Conservation (phyloP, 1,140 invertebrate species). For the Trissolcus basalis region DNA sequence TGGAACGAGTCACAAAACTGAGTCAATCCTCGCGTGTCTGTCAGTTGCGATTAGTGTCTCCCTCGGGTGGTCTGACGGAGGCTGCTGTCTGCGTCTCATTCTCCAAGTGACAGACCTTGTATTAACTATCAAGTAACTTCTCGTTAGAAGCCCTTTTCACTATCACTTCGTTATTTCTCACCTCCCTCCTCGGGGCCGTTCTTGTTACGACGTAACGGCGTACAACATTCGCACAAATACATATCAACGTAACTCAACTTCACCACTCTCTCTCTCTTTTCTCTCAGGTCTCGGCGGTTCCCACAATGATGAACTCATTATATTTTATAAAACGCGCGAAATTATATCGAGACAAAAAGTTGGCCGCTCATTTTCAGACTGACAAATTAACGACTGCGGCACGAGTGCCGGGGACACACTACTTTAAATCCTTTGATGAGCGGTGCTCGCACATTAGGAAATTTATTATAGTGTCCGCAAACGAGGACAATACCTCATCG, state of each 20-base stretch:
- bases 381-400: constrained; percentile 11
- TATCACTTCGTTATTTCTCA: constrained; percentile 53
- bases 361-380: not conserved
- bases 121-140: constrained; percentile 60
- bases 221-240: too few relatives aligned
- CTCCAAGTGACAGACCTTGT: constrained; percentile 51
- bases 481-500: constrained; percentile 56
- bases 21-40: constrained; percentile 46
- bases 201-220: constrained; percentile 19
- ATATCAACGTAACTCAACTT: too few relatives aligned
- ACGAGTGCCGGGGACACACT: constrained; percentile 6
- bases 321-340: too few relatives aligned
- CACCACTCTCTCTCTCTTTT: too few relatives aligned
- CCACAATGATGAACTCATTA: too few relatives aligned
- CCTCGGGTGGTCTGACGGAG: constrained; percentile 36
- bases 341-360: not conserved
- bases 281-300: too few relatives aligned
- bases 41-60: constrained; percentile 54
- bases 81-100: constrained; percentile 46
- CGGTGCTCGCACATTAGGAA: constrained; percentile 36
- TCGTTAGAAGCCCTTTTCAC: constrained; percentile 55
- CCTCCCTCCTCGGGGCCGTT: constrained; percentile 20
- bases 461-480: constrained; percentile 50
- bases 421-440: constrained; percentile 21
- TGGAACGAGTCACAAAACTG: constrained; percentile 42